phyloP scores from a whole-genome alignment of 2,113 vertebrate species.

The Limnothrissa miodon region DNA sequence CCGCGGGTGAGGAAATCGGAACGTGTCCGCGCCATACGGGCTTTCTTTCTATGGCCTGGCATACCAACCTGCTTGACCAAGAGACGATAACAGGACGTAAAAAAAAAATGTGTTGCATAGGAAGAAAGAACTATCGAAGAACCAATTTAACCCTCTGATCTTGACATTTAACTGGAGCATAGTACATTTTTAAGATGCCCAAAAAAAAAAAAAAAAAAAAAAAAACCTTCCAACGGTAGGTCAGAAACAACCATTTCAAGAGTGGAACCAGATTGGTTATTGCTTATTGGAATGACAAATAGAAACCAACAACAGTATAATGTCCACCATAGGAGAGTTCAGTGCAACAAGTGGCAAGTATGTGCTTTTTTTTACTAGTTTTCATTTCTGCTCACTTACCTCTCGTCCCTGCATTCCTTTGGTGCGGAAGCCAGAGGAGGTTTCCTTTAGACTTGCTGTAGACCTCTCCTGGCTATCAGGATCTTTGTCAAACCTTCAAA shows the following conservation, averaged over 20 bases:
- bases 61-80: constrained; percentile 79
- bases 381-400: constrained; percentile 55
- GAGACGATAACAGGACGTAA: constrained; percentile 53
- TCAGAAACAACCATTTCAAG: background rate
- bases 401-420: constrained; percentile 64
- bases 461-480: constrained; percentile 59
- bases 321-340: background rate
- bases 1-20: constrained; percentile 98
- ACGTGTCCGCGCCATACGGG: constrained; percentile 98
- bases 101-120: background rate
- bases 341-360: background rate
- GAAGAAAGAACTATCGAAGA: background rate
- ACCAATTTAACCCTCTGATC: background rate
- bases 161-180: background rate
- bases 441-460: constrained; percentile 64
- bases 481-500: constrained; percentile 70
- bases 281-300: background rate
- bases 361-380: background rate
- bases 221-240: background rate
- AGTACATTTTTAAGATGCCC: background rate
- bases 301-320: background rate
- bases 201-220: no score
- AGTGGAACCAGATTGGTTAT: background rate
- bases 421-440: constrained; percentile 64
- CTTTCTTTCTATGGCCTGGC: constrained; percentile 96